Evolutionary conservation across 2,888 invertebrate species (phyloP), one percentile per base, ranked within the genome.

Genomic region (Busseola fusca): DNA sequence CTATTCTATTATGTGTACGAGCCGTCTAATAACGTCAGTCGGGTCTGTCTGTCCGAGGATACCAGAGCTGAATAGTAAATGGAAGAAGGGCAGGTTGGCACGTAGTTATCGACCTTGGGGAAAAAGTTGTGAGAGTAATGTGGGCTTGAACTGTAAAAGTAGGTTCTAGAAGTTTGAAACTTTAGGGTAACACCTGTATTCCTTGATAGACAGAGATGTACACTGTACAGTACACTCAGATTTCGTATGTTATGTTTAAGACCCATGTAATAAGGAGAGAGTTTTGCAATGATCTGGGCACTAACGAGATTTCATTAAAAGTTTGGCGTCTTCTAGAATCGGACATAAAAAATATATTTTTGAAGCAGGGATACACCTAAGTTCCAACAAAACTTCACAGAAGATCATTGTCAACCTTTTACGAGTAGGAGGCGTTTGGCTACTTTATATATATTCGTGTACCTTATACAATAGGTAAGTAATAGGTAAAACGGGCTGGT

Each of bases 1-100:
- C 0, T 18, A 18, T 27, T n/a, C 1, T 57, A 25, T 57, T 18
- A 25, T 3, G 48, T 27, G 45, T 1, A 45, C 10, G n/a, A 56
- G n/a, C 42, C 27, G 30, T 69, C 72, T 74, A 74, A 76, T 84
- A 84, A 84, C 59, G 62, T 76, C 37, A 69, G 72, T 69, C 85
- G 58, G 78, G 76, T 69, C 68, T 60, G 62, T 59, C 67, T 71
- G 80, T 69, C 67, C 56, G 62, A 56, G 5, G 27, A 34, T 40
- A 52, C 70, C 34, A 1, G 48, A 30, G 50, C 50, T 27, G 85
- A 80, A 83, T 83, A 83, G 71, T 50, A 83, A 83, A 69, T 45
- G 66, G 64, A 18, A 27, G 52, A 48, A 66, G 25, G 68, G 60
- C 64, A 69, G 62, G 37, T 27, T 42, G 64, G 48, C 85, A 84